phyloP scores from a whole-genome alignment of 2,888 invertebrate genomes.

The Ectemnius lituratus region DNA sequence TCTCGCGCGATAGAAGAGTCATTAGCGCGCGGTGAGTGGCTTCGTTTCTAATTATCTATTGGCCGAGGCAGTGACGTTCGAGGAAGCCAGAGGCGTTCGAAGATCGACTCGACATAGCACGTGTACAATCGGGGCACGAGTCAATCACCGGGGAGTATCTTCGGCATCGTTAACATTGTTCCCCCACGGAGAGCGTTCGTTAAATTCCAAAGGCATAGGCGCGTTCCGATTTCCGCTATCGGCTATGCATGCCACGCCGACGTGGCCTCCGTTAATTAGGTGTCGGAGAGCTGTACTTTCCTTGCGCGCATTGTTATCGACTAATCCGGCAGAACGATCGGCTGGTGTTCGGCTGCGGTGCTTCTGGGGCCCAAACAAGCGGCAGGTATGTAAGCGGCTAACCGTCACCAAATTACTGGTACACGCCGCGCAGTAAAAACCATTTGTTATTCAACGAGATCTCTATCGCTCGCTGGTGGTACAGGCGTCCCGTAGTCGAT shows the following conservation, averaged over 20 bases:
- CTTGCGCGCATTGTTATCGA: background rate
- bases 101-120: slow-evolving; percentile 21
- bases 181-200: slow-evolving; percentile 15
- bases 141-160: slow-evolving; percentile 50
- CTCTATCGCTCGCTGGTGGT: background rate
- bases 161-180: slow-evolving; percentile 45
- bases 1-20: slow-evolving; percentile 44
- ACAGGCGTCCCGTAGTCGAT: background rate
- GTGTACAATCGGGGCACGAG: slow-evolving; percentile 56
- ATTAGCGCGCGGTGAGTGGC: slow-evolving; percentile 55
- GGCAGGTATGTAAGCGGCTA: slow-evolving; percentile 8
- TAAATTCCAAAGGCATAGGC: slow-evolving; percentile 9
- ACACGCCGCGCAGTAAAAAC: slow-evolving; percentile 10
- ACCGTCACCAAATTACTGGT: slow-evolving; percentile 14
- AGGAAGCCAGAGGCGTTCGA: background rate
- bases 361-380: background rate
- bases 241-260: slow-evolving; percentile 11
- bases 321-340: slow-evolving; percentile 2
- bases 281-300: slow-evolving; percentile 13
- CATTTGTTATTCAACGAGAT: slow-evolving; percentile 5
- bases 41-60: slow-evolving; percentile 64
- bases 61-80: slow-evolving; percentile 27
- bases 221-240: slow-evolving; percentile 16
- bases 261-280: slow-evolving; percentile 29
- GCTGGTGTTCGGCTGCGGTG: no score